phyloP scores from a whole-genome alignment of 2,888 invertebrate genomes.

The Baronia brevicornis region DNA sequence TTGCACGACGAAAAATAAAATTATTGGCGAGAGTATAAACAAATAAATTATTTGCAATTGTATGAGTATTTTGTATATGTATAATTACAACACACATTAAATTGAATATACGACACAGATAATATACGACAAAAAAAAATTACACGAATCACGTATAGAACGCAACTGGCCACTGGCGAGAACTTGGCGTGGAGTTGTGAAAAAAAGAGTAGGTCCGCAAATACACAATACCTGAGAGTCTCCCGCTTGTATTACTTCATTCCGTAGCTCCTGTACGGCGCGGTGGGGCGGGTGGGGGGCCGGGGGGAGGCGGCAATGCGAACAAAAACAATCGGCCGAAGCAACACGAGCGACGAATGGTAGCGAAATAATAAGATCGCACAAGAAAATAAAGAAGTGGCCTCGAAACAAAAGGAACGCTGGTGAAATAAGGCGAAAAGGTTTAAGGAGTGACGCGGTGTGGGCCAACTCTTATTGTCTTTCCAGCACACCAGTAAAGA shows the following conservation, averaged over 20 bases:
- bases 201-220: slow-evolving; percentile 52
- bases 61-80: slow-evolving; percentile 1
- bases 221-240: slow-evolving; percentile 66
- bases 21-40: too few species aligned
- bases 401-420: slow-evolving; percentile 69
- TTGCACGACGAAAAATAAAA: too few species aligned
- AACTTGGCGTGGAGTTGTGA: slow-evolving; percentile 48
- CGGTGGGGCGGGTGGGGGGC: too few species aligned
- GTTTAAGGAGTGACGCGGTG: slow-evolving; percentile 70
- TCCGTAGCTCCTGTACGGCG: slow-evolving; percentile 47
- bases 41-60: too few species aligned
- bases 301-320: slow-evolving; percentile 39
- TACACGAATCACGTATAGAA: slow-evolving; percentile 51
- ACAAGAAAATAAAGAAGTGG: slow-evolving; percentile 72
- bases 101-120: slow-evolving; percentile 6
- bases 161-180: slow-evolving; percentile 36
- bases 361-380: slow-evolving; percentile 75
- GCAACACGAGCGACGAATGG: slow-evolving; percentile 69
- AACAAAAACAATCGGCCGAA: slow-evolving; percentile 60
- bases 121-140: slow-evolving; percentile 25
- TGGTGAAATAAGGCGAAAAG: slow-evolving; percentile 72
- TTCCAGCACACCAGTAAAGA: slow-evolving; percentile 19
- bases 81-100: slow-evolving; percentile 8
- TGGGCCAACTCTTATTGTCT: slow-evolving; percentile 67
- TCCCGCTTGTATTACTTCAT: slow-evolving; percentile 68